Evolutionary conservation across 2,888 invertebrate species (phyloP), one percentile per base, ranked within the genome.

Genomic region (Eremobia ochroleuca): DNA sequence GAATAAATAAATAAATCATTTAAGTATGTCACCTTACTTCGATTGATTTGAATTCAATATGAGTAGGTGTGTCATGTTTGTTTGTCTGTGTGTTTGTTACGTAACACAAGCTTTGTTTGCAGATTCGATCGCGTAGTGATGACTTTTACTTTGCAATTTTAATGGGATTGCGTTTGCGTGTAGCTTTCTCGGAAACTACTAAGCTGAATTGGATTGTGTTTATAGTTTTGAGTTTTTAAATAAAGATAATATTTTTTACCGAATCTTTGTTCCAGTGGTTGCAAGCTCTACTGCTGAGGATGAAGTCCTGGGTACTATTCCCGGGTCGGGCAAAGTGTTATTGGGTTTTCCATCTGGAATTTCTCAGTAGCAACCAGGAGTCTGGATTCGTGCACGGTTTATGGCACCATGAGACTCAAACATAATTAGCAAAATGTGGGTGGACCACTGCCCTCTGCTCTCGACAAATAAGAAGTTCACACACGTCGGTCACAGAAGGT

Each of bases 71-170:
- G 76, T 61, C 77, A 66, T 70, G 66, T 79, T 4, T 31, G 37
- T 78, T 34, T 58, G 79, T 55, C 21, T 64, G 70, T 55, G 1
- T 79, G 46, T 75, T 64, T 66, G 67, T 72, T 86, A 77, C 59
- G 77, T 79, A 77, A 86, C 73, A 77, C 78, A 59, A 76, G 73
- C 66, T 73, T 77, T 64, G 80, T 66, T 43, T 4, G 52, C 61
- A 40, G 59, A 43, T 69, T n/a, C 28, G 62, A 43, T 69, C 68
- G 65, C 59, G 68, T 28, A 66, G 40, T 58, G 55, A 61, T 46
- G 31, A 83, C 81, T 83, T 77, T 78, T 83, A 81, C 81, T 81
- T 81, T 55, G 68, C 37, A 82, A 68, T 82, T 71, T 0, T 77
- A 81, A 72, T 77, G 25, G 15, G 67, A 71, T 72, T 81, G 46